Conservation (phyloP, 2,113 vertebrate species). For the Hemiscyllium ocellatum region DNA sequence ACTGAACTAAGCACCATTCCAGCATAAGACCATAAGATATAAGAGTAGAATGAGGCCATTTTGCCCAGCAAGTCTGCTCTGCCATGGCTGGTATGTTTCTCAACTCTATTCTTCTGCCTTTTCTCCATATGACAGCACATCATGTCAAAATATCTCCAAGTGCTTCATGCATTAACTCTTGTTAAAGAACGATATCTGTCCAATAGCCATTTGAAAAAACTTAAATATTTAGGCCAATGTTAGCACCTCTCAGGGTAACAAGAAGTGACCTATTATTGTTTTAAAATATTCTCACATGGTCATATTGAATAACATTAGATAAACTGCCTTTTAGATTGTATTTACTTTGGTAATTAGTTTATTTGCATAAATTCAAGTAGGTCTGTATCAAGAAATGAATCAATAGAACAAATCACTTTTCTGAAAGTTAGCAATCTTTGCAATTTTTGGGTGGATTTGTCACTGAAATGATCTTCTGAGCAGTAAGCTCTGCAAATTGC, state of each 20-base stretch:
- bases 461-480: not conserved
- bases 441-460: not conserved
- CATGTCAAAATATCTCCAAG: not conserved
- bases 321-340: not conserved
- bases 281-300: not conserved
- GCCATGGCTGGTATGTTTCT: too few species aligned
- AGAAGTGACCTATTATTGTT: not conserved
- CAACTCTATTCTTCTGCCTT: too few species aligned
- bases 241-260: not conserved
- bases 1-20: too few species aligned
- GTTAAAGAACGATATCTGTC: not conserved
- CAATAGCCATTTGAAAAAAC: not conserved
- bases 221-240: constrained; percentile 2
- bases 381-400: constrained; percentile 2
- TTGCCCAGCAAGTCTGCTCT: too few species aligned
- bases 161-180: not conserved
- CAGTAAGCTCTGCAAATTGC: not conserved
- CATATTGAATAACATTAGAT: not conserved
- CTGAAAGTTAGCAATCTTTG: not conserved
- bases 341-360: not conserved
- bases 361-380: not conserved
- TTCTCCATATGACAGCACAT: too few species aligned
- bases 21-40: too few species aligned
- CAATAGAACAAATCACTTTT: not conserved
- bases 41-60: too few species aligned